Conservation (phyloP, 2,888 invertebrate species). For the Tillus elongatus region DNA sequence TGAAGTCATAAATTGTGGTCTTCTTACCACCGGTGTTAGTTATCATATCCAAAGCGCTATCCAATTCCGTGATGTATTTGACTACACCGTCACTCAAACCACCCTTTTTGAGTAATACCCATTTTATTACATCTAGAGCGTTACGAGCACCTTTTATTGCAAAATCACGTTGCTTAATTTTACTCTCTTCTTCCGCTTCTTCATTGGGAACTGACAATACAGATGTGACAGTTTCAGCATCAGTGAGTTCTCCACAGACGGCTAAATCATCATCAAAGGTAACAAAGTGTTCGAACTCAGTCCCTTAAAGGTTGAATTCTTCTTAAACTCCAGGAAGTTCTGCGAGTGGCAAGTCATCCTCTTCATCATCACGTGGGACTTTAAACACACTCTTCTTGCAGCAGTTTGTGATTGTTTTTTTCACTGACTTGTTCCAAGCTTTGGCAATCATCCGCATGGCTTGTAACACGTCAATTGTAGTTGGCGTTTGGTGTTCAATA, state of each 20-base stretch:
- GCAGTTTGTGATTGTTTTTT: conserved; percentile 24
- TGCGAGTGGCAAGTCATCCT: no score
- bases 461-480: conserved; percentile 16
- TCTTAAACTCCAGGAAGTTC: conserved; percentile 17
- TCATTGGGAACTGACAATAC: conserved; percentile 12
- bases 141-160: no score
- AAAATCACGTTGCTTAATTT: no score
- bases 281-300: conserved; percentile 13
- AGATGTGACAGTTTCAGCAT: conserved; percentile 11
- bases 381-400: conserved; percentile 25
- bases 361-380: conserved; percentile 21
- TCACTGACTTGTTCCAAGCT: conserved; percentile 22
- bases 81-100: no score
- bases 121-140: no score
- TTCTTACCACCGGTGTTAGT: no score
- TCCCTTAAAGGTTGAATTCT: conserved; percentile 12
- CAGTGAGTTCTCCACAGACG: conserved; percentile 15
- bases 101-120: no score
- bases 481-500: no score
- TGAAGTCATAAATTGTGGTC: no score
- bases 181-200: conserved; percentile 21
- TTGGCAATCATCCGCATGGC: conserved; percentile 20
- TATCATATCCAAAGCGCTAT: no score
- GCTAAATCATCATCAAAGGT: conserved; percentile 14
- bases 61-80: no score